Conservation (phyloP, 2,797 vertebrate species). For the Leontocebus nigricollis region DNA sequence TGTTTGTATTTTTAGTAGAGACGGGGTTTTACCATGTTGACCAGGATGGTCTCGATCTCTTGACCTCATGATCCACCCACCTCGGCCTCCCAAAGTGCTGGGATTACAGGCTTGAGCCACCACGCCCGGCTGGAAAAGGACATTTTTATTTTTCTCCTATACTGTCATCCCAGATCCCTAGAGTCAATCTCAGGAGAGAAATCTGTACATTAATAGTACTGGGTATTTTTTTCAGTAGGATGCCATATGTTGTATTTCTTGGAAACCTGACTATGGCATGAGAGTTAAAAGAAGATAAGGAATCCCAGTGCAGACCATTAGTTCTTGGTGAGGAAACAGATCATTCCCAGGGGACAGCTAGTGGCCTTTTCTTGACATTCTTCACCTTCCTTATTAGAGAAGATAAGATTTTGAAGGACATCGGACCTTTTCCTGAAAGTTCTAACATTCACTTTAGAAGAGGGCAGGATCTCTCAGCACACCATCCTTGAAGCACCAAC, state of each 20-base stretch:
- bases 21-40: too few relatives aligned
- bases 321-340: not conserved
- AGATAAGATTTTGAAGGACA: conserved; percentile 40
- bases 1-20: too few relatives aligned
- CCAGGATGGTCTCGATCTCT: too few relatives aligned
- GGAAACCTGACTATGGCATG: not conserved
- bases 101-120: too few relatives aligned
- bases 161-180: not conserved
- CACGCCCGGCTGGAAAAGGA: not conserved
- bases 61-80: too few relatives aligned
- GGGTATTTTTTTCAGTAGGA: not conserved
- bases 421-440: conserved; percentile 35
- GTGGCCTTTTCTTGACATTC: not conserved
- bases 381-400: conserved; percentile 29
- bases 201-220: not conserved
- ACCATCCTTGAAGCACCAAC: not conserved
- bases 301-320: not conserved
- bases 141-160: not conserved
- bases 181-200: not conserved
- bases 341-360: not conserved
- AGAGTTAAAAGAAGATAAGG: not conserved
- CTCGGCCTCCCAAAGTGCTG: too few relatives aligned
- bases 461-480: conserved; percentile 22
- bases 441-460: conserved; percentile 40
- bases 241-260: not conserved